Evolutionary conservation across 2,113 vertebrate genomes (phyloP), one percentile per base, ranked within the genome.

Genomic region (Pterocles orientalis): DNA sequence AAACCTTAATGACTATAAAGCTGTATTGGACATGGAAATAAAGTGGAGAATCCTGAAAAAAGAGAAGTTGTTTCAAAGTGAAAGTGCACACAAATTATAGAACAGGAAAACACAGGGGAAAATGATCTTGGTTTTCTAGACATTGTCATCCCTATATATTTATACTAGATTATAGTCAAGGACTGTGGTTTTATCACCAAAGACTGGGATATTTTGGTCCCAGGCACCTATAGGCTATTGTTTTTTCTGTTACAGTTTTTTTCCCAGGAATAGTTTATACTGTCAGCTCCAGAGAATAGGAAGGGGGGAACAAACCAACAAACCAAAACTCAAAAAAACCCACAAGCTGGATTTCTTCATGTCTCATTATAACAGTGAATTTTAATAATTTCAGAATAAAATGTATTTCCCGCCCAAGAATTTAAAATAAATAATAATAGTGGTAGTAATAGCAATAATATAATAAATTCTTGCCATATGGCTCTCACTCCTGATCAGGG

Each of bases 331-430:
- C 36, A 58, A 78, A 70, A 71, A 69, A 15, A 1, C 47, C 21
- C 34, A 60, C 21, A 79, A 54, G 16, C 4, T 51, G 47, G 15
- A 11, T 87, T 79, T 96, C 24, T 76, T 85, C 53, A 53, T 14
- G 68, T 25, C 16, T 78, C 28, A 51, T 79, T 93, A 34, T 60
- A 88, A 54, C 7, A 82, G 4, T n/a, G 31, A 92, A 83, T 66
- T 77, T 78, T 47, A 92, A 71, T 70, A 82, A 82, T 91, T 86
- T 94, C 34, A 91, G 75, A 94, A 78, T 78, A 82, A 89, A 95
- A 92, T 84, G 2, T 47, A 68, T 92, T 77, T 87, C 2, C 20
- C 41, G 39, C 47, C 12, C 15, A 91, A 87, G 77, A 71, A 41
- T 53, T 88, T 82, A 75, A 92, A 94, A 95, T 77, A 91, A 92